phyloP scores from a whole-genome alignment of 2,888 invertebrate species.

The Chrysolina americana region DNA sequence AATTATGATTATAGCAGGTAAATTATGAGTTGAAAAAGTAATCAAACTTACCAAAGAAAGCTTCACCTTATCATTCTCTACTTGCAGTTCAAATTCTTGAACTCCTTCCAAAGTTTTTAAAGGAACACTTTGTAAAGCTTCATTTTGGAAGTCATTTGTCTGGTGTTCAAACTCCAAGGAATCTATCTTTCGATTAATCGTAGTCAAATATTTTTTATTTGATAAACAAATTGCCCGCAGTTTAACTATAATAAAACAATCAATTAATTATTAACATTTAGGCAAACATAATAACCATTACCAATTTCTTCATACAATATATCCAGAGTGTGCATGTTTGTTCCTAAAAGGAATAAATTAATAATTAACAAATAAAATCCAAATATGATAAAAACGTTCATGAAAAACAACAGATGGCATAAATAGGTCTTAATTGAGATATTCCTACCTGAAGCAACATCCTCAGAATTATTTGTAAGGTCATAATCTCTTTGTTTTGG shows the following conservation, averaged over 20 bases:
- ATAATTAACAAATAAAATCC: neutral
- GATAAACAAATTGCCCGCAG: too few relatives aligned
- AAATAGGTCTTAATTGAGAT: too few relatives aligned
- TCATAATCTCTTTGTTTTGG: neutral
- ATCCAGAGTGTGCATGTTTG: neutral
- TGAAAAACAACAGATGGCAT: too few relatives aligned
- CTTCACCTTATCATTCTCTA: neutral
- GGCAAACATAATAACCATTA: neutral
- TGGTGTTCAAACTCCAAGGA: too few relatives aligned
- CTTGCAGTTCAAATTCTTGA: conserved; percentile 2
- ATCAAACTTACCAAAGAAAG: conserved; percentile 2
- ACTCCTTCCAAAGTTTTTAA: neutral
- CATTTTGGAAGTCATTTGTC: too few relatives aligned
- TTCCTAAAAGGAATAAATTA: conserved; percentile 8
- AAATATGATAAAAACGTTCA: too few relatives aligned
- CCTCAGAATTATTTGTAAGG: neutral
- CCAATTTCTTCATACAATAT: conserved; percentile 15
- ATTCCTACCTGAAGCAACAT: neutral
- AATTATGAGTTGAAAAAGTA: neutral
- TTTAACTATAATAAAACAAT: too few relatives aligned
- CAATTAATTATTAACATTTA: too few relatives aligned
- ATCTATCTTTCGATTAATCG: neutral
- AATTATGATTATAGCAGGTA: neutral
- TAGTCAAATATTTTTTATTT: neutral
- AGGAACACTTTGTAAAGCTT: neutral